A percentile compares a stretch with the other conserved stretches of the same genome.
Conservation (phyloP, 2,797 vertebrate genomes). For the Pagetopsis macropterus region DNA sequence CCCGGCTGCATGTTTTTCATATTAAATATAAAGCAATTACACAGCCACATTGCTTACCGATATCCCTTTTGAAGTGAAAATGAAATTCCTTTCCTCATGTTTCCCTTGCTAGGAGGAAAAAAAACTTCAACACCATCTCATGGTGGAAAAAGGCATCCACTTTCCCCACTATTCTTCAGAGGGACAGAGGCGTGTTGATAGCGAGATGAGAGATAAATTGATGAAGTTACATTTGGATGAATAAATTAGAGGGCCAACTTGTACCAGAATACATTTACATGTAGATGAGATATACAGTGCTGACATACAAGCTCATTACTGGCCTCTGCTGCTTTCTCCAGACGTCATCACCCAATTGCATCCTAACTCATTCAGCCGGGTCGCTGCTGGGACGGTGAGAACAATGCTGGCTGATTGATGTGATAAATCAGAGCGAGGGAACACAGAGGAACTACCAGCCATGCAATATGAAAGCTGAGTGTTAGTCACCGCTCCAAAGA, state of each 20-base stretch:
- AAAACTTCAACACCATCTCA: slow-evolving; percentile 16
- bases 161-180: not conserved
- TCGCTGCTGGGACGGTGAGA: slow-evolving; percentile 41
- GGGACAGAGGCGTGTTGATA: slow-evolving; percentile 27
- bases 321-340: slow-evolving; percentile 42
- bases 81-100: slow-evolving; percentile 2
- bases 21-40: slow-evolving; percentile 83
- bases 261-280: slow-evolving; percentile 75
- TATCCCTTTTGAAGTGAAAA: slow-evolving; percentile 43
- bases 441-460: slow-evolving; percentile 19
- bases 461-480: slow-evolving; percentile 40
- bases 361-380: slow-evolving; percentile 56
- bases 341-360: slow-evolving; percentile 53
- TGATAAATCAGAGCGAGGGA: slow-evolving; percentile 47
- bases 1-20: slow-evolving; percentile 63
- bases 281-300: slow-evolving; percentile 66
- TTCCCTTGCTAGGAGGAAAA: not conserved
- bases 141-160: slow-evolving; percentile 8
- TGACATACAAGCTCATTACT: slow-evolving; percentile 69
- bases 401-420: slow-evolving; percentile 65
- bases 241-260: slow-evolving; percentile 70
- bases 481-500: slow-evolving; percentile 40
- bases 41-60: slow-evolving; percentile 49
- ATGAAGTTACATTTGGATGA: slow-evolving; percentile 68
- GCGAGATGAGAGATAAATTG: slow-evolving; percentile 56